Base-by-base conservation (phyloP, 23 tunicate genomes). In the Trididemnum clinides region DNA sequence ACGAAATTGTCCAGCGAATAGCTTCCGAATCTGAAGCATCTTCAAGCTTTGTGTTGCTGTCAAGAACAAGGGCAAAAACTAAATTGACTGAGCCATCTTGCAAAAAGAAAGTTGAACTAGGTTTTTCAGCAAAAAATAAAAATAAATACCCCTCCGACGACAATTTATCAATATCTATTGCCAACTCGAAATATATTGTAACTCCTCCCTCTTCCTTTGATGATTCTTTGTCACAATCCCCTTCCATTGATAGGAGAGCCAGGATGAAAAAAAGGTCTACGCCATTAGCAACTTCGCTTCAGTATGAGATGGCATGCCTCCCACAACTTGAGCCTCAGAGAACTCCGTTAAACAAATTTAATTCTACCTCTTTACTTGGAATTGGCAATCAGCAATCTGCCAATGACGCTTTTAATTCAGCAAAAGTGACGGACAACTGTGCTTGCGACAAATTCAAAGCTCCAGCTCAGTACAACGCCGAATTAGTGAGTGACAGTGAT, bases 401-500 rank as follows among this genome's bases (percentile, higher is more conserved):
- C 12, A 44, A 44, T 59, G 27, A 59, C 27, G 3, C 66, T 59
- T n/a, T n/a, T n/a, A n/a, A n/a, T n/a, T n/a, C n/a, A n/a, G 66
- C 20, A 12, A 59, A 59, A 4, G 25, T 19, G 21, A 59, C 20
- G 5, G 20, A 28, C 25, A 10, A 3, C 21, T 59, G 66, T n/a
- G 22, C 20, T 19, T 10, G 23, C 25, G 22, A n/a, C 21, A 59
- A 59, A 3, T 4, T n/a, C 22, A n/a, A 59, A 25, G 22, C 5
- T n/a, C 21, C 57, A 1, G 44, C 10, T 26, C 64, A 34, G 50
- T 29, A 64, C 37, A 76, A 38, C 7, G 30, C 34, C 23, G 86
- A 63, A 26, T 32, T 26, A 31, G 57, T 82, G 49, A 84, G 87
- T 50, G 87, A 84, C 49, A 84, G 87, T 44, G 87, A 84, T n/a